Conservation (phyloP, 2,888 invertebrate species). For the Microctonus aethiopoides region DNA sequence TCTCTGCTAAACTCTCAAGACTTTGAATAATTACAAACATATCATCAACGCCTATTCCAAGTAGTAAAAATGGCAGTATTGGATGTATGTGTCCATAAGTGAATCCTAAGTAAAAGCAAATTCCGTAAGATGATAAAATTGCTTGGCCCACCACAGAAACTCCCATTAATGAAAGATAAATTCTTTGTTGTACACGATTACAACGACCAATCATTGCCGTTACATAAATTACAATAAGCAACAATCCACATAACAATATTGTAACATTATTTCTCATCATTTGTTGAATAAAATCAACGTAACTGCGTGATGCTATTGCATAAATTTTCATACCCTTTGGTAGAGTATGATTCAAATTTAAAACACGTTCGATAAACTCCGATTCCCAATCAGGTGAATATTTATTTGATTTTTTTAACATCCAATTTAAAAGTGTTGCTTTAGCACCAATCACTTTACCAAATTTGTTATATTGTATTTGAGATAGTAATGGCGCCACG, state of each 20-base stretch:
- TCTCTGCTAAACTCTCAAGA: conserved; percentile 54
- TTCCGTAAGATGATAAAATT: conserved; percentile 62
- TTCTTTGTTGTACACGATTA: conserved; percentile 61
- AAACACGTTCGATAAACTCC: conserved; percentile 54
- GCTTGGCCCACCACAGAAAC: conserved; percentile 64
- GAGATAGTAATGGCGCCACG: conserved; percentile 56
- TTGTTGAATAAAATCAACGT: conserved; percentile 58
- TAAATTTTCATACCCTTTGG: conserved; percentile 59
- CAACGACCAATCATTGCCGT: conserved; percentile 63
- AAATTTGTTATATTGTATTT: conserved; percentile 49
- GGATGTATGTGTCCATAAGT: conserved; percentile 65
- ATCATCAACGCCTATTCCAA: conserved; percentile 67
- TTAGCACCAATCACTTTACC: conserved; percentile 55
- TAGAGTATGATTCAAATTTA: conserved; percentile 52
- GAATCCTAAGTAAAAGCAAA: conserved; percentile 62
- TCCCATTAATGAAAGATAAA: conserved; percentile 60
- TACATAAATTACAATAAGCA: conserved; percentile 62
- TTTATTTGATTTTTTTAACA: conserved; percentile 56
- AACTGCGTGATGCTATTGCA: conserved; percentile 60
- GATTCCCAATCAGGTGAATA: conserved; percentile 58
- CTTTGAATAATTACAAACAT: conserved; percentile 66
- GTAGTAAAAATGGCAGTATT: conserved; percentile 64
- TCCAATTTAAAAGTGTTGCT: conserved; percentile 62
- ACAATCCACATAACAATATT: conserved; percentile 61
- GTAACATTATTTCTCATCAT: conserved; percentile 61